Percentiles rank a stretch among this genome's conserved stretches.
These are phyloP conservation scores for Cochlearius cochlearius DNA, from an alignment of 2,113 vertebrate species.

Conservation along the genomic window DNA sequence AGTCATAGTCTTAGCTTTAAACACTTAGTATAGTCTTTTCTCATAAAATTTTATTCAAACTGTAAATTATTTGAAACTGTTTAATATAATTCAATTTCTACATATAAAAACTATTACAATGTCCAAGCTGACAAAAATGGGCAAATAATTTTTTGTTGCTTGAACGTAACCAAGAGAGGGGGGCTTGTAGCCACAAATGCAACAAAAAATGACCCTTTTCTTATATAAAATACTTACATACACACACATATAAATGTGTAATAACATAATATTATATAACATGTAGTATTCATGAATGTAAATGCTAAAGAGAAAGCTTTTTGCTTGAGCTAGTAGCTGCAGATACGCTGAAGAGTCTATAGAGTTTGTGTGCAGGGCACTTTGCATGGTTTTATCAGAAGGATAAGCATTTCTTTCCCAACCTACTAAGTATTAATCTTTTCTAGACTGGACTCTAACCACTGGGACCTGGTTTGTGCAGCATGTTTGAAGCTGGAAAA, in stretches of 20 bases:
- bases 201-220: background rate
- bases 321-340: background rate
- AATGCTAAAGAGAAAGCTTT: background rate
- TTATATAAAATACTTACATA: background rate
- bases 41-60: background rate
- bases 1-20: background rate
- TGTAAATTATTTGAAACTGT: background rate
- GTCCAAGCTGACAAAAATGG: background rate
- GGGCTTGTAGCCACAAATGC: background rate
- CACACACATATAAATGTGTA: accelerated
- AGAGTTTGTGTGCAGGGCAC: background rate
- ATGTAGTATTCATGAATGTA: background rate
- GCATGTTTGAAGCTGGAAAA: background rate
- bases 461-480: background rate
- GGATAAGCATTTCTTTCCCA: background rate
- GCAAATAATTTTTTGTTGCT: background rate
- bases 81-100: background rate
- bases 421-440: background rate
- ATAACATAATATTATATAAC: background rate
- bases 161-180: background rate
- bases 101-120: background rate
- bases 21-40: background rate
- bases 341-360: background rate
- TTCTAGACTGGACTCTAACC: background rate
- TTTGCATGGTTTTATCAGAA: background rate